Evolutionary conservation across 1,140 invertebrate genomes (phyloP).

Genomic region (Bombus breviceps): DNA sequence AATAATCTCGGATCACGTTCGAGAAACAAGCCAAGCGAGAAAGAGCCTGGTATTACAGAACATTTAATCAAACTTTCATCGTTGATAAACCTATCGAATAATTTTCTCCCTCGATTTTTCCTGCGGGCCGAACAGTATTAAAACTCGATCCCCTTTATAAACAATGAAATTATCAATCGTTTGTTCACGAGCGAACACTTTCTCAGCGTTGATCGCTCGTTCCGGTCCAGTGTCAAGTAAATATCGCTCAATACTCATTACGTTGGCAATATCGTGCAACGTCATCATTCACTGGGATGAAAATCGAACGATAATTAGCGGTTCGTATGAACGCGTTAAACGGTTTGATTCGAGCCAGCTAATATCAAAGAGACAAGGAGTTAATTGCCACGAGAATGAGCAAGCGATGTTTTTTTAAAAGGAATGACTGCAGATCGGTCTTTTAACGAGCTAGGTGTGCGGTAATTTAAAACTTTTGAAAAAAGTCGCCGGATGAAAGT

Average conservation of each 20-base stretch:
- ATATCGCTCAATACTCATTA: background rate
- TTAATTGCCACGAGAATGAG: background rate
- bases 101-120: background rate
- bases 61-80: background rate
- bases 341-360: background rate
- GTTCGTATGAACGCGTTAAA: background rate
- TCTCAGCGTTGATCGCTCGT: background rate
- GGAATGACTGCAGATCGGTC: background rate
- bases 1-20: background rate
- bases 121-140: background rate
- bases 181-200: constrained; percentile 1
- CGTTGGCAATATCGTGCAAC: background rate
- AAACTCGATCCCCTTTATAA: background rate
- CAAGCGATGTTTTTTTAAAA: background rate
- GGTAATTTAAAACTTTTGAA: background rate
- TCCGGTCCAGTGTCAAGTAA: background rate
- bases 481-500: background rate
- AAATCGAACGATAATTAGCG: background rate
- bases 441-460: background rate
- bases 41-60: background rate
- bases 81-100: background rate
- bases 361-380: background rate
- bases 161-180: constrained; percentile 4
- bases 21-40: background rate
- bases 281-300: background rate